Evolutionary conservation across 2,113 vertebrate genomes (phyloP).

Genomic region (Anhinga anhinga): DNA sequence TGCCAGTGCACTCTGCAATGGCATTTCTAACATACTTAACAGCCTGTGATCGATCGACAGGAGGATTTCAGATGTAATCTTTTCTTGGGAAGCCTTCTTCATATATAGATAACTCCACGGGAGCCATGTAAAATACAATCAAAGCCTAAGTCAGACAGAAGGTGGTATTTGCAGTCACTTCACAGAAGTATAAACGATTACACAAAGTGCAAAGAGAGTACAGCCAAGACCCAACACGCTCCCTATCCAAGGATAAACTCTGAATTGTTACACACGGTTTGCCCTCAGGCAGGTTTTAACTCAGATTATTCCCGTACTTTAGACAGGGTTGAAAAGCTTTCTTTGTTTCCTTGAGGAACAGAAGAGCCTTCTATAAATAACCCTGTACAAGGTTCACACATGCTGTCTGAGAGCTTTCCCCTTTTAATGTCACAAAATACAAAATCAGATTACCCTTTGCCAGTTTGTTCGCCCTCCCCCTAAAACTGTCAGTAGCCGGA

Average conservation of each 20-base stretch:
- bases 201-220: not conserved
- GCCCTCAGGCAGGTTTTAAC: conserved; percentile 21
- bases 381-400: not conserved
- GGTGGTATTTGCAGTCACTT: not conserved
- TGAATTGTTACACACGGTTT: not conserved
- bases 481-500: not conserved
- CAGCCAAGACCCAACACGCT: not conserved
- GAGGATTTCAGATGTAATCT: not conserved
- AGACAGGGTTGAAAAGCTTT: conserved; percentile 36
- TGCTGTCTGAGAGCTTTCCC: not conserved
- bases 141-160: not conserved
- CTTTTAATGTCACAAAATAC: not conserved
- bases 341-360: not conserved
- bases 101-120: rapidly evolving
- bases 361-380: conserved; percentile 23
- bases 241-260: conserved; percentile 21
- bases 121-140: not conserved
- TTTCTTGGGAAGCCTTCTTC: not conserved
- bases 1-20: not conserved
- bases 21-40: not conserved
- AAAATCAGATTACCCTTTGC: not conserved
- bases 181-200: not conserved
- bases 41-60: not conserved
- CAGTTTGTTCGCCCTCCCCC: not conserved
- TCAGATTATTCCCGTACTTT: conserved; percentile 6